These are phyloP conservation scores for Drosophila kohkoa DNA, from an alignment of 1,140 invertebrate genomes.

Conservation along the genomic window DNA sequence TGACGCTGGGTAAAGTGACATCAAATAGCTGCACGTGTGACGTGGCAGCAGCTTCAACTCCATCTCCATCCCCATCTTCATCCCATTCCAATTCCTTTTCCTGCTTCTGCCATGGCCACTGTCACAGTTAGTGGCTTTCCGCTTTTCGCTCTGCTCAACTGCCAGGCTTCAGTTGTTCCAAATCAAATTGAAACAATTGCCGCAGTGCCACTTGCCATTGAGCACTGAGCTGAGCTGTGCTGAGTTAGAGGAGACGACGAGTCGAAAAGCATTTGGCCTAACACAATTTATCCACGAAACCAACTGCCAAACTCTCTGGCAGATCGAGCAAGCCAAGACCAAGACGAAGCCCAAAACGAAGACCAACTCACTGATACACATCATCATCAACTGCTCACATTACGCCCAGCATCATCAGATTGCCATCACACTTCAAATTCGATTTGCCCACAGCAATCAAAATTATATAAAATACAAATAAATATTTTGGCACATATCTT, in stretches of 20 bases:
- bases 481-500: slow-evolving; percentile 15
- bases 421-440: slow-evolving; percentile 38
- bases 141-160: slow-evolving; percentile 16
- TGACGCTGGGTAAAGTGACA: slow-evolving; percentile 44
- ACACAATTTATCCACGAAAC: slow-evolving; percentile 39
- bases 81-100: background rate
- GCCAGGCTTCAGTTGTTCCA: slow-evolving; percentile 67
- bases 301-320: background rate
- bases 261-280: slow-evolving; percentile 55
- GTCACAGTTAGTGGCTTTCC: slow-evolving; percentile 16
- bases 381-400: slow-evolving; percentile 46
- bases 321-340: background rate
- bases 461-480: slow-evolving; percentile 37
- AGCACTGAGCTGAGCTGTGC: slow-evolving; percentile 63
- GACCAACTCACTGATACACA: slow-evolving; percentile 29
- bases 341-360: background rate
- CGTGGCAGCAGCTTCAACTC: slow-evolving; percentile 1
- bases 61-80: background rate
- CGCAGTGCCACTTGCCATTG: slow-evolving; percentile 37
- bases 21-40: slow-evolving; percentile 50
- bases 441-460: slow-evolving; percentile 14
- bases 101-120: background rate
- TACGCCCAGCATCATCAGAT: slow-evolving; percentile 18
- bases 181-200: slow-evolving; percentile 82
- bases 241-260: slow-evolving; percentile 13